A percentile compares a stretch with the other conserved stretches of the same genome.
Conservation (phyloP, 2,797 vertebrate genomes). For the Vireo griseus region DNA sequence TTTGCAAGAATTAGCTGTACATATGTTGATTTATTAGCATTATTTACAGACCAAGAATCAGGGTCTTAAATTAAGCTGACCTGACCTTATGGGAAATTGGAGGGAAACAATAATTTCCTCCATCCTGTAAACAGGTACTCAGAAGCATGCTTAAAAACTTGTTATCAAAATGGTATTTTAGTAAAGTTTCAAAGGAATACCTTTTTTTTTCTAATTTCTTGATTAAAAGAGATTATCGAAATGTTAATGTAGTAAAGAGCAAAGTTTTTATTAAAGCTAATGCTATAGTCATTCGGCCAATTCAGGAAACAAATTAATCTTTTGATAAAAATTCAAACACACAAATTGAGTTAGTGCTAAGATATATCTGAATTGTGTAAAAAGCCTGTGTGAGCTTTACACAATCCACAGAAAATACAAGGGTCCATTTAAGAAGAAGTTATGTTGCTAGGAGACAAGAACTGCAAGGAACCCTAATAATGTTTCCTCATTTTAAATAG, state of each 20-base stretch:
- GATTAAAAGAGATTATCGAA: not conserved
- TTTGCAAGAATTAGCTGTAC: not conserved
- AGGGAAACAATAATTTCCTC: not conserved
- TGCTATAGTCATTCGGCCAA: not conserved
- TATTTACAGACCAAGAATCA: not conserved
- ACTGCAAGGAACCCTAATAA: not conserved
- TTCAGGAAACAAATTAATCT: not conserved
- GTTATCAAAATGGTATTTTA: not conserved
- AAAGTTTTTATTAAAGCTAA: not conserved
- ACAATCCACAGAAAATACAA: not conserved
- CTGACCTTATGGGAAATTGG: not conserved
- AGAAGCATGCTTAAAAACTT: not conserved
- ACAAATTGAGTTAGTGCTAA: not conserved
- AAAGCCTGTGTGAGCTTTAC: not conserved
- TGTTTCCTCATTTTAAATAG: not conserved
- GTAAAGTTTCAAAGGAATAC: not conserved
- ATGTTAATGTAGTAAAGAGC: not conserved
- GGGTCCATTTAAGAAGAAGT: conserved; percentile 17
- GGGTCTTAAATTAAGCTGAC: not conserved
- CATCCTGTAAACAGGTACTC: not conserved
- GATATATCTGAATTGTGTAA: not conserved
- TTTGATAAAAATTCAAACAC: not conserved
- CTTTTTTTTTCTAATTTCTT: not conserved
- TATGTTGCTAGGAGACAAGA: conserved; percentile 26
- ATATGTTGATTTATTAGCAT: not conserved